Base-by-base conservation (phyloP, 1,140 invertebrate species). In the Drosophila insularis region DNA sequence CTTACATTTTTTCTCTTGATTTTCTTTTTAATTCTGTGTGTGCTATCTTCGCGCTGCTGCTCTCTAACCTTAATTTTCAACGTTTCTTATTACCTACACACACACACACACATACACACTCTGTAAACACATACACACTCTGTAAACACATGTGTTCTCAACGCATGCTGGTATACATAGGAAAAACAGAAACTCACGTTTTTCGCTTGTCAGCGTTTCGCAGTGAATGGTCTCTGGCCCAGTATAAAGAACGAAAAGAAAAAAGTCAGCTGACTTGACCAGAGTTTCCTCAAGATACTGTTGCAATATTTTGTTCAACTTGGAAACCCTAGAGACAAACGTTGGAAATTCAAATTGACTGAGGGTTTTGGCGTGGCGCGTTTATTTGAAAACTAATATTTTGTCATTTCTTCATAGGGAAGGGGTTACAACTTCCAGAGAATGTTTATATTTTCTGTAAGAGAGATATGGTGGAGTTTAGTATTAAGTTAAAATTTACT, bases 61-160 rank as follows among this genome's bases (percentile, higher is more conserved):
- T 79, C 84, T 90, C 82, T 91, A 91, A 91, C 89, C 89, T 91
- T 91, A 91, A 87, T 91, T 91, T 91, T 89, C 84, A 80, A 80
- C 80, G 80, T 89, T 91, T 80, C 74, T 91, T 79, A 80, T 80
- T 80, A 75, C 72, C 71, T 89, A 85, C 86, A 73, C 74, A 75
- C 67, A 80, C 40, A 73, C 65, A 76, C 62, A 75, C 58, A 66
- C 61, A 82, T 67, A 43, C 71, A 78, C 23, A 77, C 61, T 62
- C n/a, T n/a, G n/a, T n/a, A n/a, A n/a, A n/a, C n/a, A n/a, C n/a
- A n/a, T 40, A 68, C 54, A 58, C 37, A 46, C 74, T 62, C 82
- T 21, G 43, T 50, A 50, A 50, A 71, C 81, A 86, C 81, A 86
- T 87, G 81, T 86, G 81, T 87, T 86, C 81, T 85, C 71, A 71